Base-by-base conservation (phyloP, 2,797 vertebrate species). In the Brachyrhaphis roseni region DNA sequence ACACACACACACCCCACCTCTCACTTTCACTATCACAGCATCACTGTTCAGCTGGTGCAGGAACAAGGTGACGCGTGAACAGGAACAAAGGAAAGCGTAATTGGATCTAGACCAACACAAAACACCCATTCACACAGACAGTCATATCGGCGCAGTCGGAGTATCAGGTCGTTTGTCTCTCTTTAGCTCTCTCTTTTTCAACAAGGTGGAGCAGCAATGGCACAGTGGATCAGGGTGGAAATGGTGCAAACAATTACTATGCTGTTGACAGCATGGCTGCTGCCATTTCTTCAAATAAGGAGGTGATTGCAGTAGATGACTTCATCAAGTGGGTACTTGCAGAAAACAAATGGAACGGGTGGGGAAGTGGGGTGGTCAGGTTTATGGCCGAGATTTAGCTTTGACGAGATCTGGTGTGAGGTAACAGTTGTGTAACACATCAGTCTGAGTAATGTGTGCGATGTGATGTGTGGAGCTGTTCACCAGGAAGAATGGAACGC, bases 391-490 rank as follows among this genome's bases (percentile, higher is more conserved):
- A 1, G 26, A 78, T 86, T 88, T 90, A 51, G 78, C 82, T 89
- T 86, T 51, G 71, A 53, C 28, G 11, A 76, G 74, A 84, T 77
- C 76, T 13, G 34, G 43, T 90, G 78, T 80, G 76, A 80, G 78
- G 87, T 81, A 89, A 82, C 83, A 78, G 79, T 83, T 70, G 79
- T 84, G 77, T 87, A 83, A 77, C 84, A 79, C 84, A 78, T 90
- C 81, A 88, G 88, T 89, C 86, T 82, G 80, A 66, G 78, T 73
- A 49, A 16, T 49, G 18, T 41, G 72, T 31, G 64, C n/a, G 31
- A 26, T 75, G 76, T 90, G 90, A 94, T 91, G 81, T 84, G 85
- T 87, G 85, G 80, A 89, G 90, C 87, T 78, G 89, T 91, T 93
- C 80, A 80, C 87, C 70, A 80, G 89, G 88, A 92, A 90, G 91